Conservation (phyloP, 2,797 vertebrate species). For the Dipus sagitta region DNA sequence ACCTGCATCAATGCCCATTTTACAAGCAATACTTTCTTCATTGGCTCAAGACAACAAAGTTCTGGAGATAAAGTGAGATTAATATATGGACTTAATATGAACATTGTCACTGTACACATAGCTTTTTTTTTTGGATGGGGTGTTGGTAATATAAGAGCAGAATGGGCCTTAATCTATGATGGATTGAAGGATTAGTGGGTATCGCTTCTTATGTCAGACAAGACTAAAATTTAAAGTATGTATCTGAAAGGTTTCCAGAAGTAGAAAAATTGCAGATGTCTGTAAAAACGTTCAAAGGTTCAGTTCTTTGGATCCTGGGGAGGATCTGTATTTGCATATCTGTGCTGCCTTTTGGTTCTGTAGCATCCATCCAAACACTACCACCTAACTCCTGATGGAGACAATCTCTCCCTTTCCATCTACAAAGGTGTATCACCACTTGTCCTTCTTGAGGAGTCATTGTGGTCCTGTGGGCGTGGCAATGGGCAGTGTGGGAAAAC, state of each 20-base stretch:
- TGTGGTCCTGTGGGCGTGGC: not conserved
- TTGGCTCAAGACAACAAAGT: not conserved
- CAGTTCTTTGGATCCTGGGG: not conserved
- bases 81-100: not conserved
- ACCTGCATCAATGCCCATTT: not conserved
- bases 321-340: not conserved
- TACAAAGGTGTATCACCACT: not conserved
- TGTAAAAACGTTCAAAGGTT: not conserved
- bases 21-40: not conserved
- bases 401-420: not conserved
- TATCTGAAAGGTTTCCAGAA: not conserved
- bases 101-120: not conserved
- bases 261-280: not conserved
- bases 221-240: not conserved
- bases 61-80: constrained; percentile 10
- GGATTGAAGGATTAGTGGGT: not conserved
- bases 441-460: not conserved
- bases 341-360: not conserved
- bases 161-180: not conserved
- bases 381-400: not conserved
- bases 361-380: not conserved
- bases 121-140: not conserved
- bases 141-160: not conserved
- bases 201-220: not conserved
- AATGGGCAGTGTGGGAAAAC: not conserved